Evolutionary conservation across 2,888 invertebrate genomes (phyloP).

Genomic region (Diplolepis rosae): DNA sequence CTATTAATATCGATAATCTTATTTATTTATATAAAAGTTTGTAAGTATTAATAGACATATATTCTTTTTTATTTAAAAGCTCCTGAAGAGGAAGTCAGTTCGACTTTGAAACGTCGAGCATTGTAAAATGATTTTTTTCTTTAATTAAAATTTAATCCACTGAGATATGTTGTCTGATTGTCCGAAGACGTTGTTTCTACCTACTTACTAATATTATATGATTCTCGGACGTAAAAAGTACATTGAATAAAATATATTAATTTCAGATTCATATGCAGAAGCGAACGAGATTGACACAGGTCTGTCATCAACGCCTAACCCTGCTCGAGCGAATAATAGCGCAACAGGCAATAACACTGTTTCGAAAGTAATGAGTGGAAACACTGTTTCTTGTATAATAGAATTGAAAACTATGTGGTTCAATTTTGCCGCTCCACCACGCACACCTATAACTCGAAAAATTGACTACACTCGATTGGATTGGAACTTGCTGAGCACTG

Average conservation of each 20-base stretch:
- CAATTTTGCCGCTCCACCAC: constrained; percentile 97
- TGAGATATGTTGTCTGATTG: neutral
- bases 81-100: too few species aligned
- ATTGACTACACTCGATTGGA: constrained; percentile 95
- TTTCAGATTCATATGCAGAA: constrained; percentile 46
- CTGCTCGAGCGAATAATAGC: constrained; percentile 65
- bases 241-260: constrained; percentile 24
- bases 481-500: constrained; percentile 97
- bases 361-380: constrained; percentile 80
- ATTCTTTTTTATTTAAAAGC: too few species aligned
- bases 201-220: too few species aligned
- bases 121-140: too few species aligned
- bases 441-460: constrained; percentile 94
- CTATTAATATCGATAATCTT: too few species aligned
- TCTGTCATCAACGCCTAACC: constrained; percentile 59
- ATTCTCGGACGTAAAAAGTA: too few species aligned
- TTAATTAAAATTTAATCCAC: too few species aligned
- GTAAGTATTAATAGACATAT: too few species aligned
- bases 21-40: too few species aligned
- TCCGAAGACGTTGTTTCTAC: too few species aligned
- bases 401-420: constrained; percentile 96
- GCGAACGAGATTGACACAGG: constrained; percentile 53
- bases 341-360: constrained; percentile 59
- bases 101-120: too few species aligned
- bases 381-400: constrained; percentile 89